Base-by-base conservation (phyloP, 2,888 invertebrate genomes). In the Axea sp. region DNA sequence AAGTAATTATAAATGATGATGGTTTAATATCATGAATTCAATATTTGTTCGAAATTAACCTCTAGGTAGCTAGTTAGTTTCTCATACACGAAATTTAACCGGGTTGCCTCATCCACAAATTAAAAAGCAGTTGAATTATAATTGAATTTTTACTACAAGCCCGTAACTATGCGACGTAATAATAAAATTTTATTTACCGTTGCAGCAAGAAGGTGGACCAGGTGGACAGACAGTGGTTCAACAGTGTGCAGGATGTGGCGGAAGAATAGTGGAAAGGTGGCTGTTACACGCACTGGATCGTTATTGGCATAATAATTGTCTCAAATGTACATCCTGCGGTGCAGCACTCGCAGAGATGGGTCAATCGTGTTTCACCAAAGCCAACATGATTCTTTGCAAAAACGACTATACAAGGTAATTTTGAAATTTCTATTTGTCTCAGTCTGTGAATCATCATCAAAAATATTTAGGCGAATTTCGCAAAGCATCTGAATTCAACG, bases 291-390 rank as follows among this genome's bases (percentile, higher is more conserved):
- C 97, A 81, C 91, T 97, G 88, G 97, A 97, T 90, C 91, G 96
- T 88, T 97, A 96, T 89, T 97, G 97, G 97, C 97, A 97, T 90
- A 96, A 96, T 90, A 92, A 93, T 82, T 97, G 97, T 89, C 92
- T 97, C 84, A 97, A 97, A 90, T 97, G 97, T 91, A 92, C 95
- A 86, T 95, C 94, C 89, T 97, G 97, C 89, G 93, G 93, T 78
- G 94, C 94, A 78, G 93, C 94, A 87, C 91, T 97, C 80, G 96
- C 96, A 83, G 97, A 97, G 88, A 93, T 97, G 88, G 96, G 96
- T 76, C 91, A 93, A 78, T 95, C 96, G 85, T 97, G 97, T 91
- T 97, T 95, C 90, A 94, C 95, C 89, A 95, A 95, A 90, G 93
- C 94, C 77, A 95, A 95, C 83, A 95, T 97, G 94, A 96, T 97